phyloP scores from a whole-genome alignment of 1,140 invertebrate genomes.

The Tachypleus tridentatus region DNA sequence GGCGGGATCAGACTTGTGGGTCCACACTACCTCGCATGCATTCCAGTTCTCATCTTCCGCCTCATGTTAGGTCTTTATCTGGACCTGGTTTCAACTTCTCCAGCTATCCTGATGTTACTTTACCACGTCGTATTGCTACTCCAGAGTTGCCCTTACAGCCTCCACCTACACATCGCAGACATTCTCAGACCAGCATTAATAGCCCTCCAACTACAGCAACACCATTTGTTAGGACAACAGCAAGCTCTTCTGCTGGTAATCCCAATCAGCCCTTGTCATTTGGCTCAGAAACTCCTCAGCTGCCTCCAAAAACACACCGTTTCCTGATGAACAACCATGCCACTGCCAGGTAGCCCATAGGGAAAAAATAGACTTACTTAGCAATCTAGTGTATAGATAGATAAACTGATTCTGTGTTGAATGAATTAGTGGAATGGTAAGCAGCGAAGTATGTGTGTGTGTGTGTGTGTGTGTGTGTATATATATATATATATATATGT shows the following conservation, averaged over 20 bases:
- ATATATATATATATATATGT: no score
- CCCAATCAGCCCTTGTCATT: constrained; percentile 5
- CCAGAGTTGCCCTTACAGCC: constrained; percentile 20
- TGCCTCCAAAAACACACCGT: constrained; percentile 20
- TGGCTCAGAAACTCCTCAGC: constrained; percentile 11
- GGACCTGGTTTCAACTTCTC: constrained; percentile 1
- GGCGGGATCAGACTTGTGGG: constrained; percentile 31
- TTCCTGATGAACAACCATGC: constrained; percentile 16
- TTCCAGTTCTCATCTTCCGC: constrained; percentile 30
- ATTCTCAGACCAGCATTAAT: constrained; percentile 15
- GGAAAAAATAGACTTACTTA: no score
- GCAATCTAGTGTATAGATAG: no score
- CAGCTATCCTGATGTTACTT: constrained; percentile 9
- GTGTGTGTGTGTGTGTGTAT: no score
- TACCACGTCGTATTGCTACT: constrained; percentile 35
- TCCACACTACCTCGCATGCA: constrained; percentile 37
- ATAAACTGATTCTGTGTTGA: no score
- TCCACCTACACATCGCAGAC: constrained; percentile 14
- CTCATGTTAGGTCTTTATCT: constrained; percentile 6
- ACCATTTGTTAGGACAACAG: constrained; percentile 3
- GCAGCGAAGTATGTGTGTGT: no score
- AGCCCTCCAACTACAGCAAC: constrained; percentile 7
- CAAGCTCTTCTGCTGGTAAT: constrained; percentile 7
- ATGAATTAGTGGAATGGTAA: no score
- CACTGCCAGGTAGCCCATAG: not conserved